Base-by-base conservation (phyloP, 1,140 invertebrate species). In the Planococcus citri region DNA sequence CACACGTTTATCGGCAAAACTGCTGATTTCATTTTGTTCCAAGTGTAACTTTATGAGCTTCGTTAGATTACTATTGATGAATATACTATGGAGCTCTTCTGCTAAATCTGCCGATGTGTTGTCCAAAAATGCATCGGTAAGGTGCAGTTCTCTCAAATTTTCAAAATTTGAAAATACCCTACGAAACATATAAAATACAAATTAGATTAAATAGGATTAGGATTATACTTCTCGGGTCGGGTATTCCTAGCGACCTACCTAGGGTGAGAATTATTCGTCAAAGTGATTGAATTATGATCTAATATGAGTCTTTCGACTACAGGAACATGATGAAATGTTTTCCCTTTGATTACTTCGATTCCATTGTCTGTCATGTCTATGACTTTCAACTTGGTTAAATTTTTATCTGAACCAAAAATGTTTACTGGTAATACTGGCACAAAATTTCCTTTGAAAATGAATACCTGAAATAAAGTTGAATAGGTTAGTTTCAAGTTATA, bases 331-430 rank as follows among this genome's bases (percentile, higher is more conserved):
- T 91, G 89, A 76, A 88, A 91, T 2, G 87, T 80, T 77, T 90
- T 89, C 0, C 89, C 89, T 73, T 83, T 83, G 69, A 92, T 90
- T 71, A 86, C 84, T 61, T 80, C 76, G n/a, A 92, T 90, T 14
- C 83, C 78, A 75, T 92, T 92, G 71, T 84, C 87, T 24, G 85
- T 87, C 86, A 92, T 87, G 73, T 92, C 88, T 27, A 91, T 85
- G 1, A 86, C 82, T 71, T 81, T 81, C 21, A 92, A 75, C 38
- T 85, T 78, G 33, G 81, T 83, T 51, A 86, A 79, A 57, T 78
- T 79, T 51, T 74, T 73, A 24, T 82, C 76, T 51, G 78, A 83
- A 0, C 88, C 88, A 75, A 91, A 89, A 0, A 91, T 79, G 75
- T 91, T 91, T 79, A 82, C 83, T 0, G 86, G 87, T 57, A 91